These are phyloP conservation scores for Heteropelma amictum DNA, from an alignment of 2,888 invertebrate genomes.

Conservation along the genomic window DNA sequence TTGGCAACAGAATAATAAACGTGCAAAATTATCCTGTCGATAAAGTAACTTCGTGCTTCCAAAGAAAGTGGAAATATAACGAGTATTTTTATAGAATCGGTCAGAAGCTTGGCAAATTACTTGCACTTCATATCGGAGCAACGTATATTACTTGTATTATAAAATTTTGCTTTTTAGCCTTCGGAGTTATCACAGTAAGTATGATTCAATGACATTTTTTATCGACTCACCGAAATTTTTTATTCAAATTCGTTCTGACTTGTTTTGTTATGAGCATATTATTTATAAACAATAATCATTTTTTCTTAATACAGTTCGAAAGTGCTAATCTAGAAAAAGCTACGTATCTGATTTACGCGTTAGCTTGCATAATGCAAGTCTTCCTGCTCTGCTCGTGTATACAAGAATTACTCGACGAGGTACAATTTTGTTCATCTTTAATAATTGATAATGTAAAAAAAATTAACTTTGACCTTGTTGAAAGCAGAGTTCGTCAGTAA, in stretches of 20 bases:
- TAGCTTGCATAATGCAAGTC: conserved; percentile 58
- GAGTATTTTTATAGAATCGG: conserved; percentile 8
- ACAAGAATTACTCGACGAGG: conserved; percentile 63
- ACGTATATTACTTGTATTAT: conserved; percentile 60
- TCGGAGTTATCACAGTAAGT: conserved; percentile 60
- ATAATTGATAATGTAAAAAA: not conserved
- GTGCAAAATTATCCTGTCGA: too few species aligned
- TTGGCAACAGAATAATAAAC: too few species aligned
- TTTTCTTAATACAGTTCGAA: conserved; percentile 13
- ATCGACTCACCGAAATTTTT: too few species aligned
- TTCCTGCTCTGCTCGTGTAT: conserved; percentile 63
- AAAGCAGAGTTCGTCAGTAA: conserved; percentile 61
- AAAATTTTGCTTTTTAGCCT: conserved; percentile 63
- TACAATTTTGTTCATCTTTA: too few species aligned
- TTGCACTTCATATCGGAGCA: conserved; percentile 57
- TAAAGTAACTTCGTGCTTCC: too few species aligned
- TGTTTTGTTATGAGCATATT: too few species aligned
- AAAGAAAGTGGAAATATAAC: too few species aligned
- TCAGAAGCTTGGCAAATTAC: conserved; percentile 51
- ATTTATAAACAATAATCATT: not conserved
- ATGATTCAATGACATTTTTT: not conserved
- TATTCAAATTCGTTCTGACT: too few species aligned
- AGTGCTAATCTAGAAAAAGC: conserved; percentile 26
- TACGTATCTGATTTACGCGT: conserved; percentile 47
- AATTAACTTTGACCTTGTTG: too few species aligned